Evolutionary conservation across 2,797 vertebrate genomes (phyloP), one percentile per base, ranked within the genome.

Genomic region (Rhabdomys pumilio): DNA sequence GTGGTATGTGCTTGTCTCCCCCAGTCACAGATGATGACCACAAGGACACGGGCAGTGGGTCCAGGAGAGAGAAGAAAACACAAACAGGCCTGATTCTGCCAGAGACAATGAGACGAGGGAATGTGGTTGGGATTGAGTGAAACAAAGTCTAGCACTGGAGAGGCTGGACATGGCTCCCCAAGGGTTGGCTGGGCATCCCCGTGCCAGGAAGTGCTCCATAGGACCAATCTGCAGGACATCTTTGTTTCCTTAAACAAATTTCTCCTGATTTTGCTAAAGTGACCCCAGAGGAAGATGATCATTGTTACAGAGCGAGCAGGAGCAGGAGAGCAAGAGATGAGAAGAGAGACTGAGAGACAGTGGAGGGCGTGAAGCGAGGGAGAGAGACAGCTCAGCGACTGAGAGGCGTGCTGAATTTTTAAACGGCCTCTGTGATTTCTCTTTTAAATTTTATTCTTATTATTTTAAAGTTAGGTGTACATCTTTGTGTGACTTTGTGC

Each of bases 211-310:
- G 38, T 50, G 38, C 29, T 69, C 12, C 4, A 3, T 14, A 47
- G 3, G 19, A 31, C 7, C 24, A 8, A 12, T 24, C 24, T 83
- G 67, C 31, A 80, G 72, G 12, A 67, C 59, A 89, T 65, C 34
- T 44, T 73, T 31, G 29, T 82, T 94, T 91, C 10, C 87, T 91
- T 85, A 63, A 92, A 69, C 3, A 81, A 81, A 77, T 67, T 67
- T 34, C 65, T 31, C 34, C 65, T 85, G 55, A 31, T 10, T 90
- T 91, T 88, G 76, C 24, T 69, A 87, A 89, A 73, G 8, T 93
- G 80, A 86, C 63, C 63, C 20, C 55, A 38, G 69, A 84, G 13
- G 44, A 81, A 84, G 38, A 22, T 72, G 26, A 75, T 90, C 19
- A 67, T 29, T 88, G 38, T 88, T 26, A 50, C 55, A 65, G 8